Conservation (phyloP, 2,888 invertebrate species). For the Drosophila kanekoi region DNA sequence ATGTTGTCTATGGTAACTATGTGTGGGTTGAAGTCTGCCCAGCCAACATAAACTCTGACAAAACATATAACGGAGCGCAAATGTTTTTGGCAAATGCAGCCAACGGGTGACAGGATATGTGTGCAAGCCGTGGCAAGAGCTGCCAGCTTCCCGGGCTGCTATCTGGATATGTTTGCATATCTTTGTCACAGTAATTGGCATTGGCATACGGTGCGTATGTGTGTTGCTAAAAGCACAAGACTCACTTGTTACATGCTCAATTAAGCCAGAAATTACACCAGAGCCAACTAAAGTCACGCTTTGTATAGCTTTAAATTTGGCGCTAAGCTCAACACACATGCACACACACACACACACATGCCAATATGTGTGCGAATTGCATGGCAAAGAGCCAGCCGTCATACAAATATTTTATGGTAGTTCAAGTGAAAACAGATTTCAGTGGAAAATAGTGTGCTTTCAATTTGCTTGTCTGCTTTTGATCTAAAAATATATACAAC, state of each 20-base stretch:
- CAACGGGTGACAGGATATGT: slow-evolving; percentile 48
- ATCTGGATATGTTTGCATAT: slow-evolving; percentile 57
- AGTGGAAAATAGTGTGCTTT: slow-evolving; percentile 34
- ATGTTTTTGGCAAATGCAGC: slow-evolving; percentile 55
- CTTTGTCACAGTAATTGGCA: slow-evolving; percentile 33
- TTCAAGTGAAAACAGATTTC: slow-evolving; percentile 16
- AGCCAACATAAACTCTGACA: slow-evolving; percentile 62
- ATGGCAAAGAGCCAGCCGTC: slow-evolving; percentile 48
- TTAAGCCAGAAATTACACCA: slow-evolving; percentile 76
- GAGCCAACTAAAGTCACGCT: slow-evolving; percentile 76
- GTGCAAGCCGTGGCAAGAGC: slow-evolving; percentile 63
- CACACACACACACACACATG: slow-evolving; percentile 7
- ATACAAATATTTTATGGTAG: slow-evolving; percentile 14
- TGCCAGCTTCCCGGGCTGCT: slow-evolving; percentile 26
- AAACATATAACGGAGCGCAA: slow-evolving; percentile 52
- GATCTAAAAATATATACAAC: neutral
- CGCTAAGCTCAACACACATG: slow-evolving; percentile 23
- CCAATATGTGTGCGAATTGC: neutral
- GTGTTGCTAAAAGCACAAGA: slow-evolving; percentile 61
- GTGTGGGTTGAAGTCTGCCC: slow-evolving; percentile 38
- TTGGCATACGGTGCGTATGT: slow-evolving; percentile 27
- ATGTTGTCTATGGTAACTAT: slow-evolving; percentile 38
- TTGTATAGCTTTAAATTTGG: slow-evolving; percentile 65
- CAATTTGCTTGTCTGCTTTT: slow-evolving; percentile 30
- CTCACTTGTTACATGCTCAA: slow-evolving; percentile 78